Percentiles rank a stretch among this genome's conserved stretches.
Evolutionary conservation across 1,140 invertebrate species (phyloP).

Genomic region (Drosophila lowei): DNA sequence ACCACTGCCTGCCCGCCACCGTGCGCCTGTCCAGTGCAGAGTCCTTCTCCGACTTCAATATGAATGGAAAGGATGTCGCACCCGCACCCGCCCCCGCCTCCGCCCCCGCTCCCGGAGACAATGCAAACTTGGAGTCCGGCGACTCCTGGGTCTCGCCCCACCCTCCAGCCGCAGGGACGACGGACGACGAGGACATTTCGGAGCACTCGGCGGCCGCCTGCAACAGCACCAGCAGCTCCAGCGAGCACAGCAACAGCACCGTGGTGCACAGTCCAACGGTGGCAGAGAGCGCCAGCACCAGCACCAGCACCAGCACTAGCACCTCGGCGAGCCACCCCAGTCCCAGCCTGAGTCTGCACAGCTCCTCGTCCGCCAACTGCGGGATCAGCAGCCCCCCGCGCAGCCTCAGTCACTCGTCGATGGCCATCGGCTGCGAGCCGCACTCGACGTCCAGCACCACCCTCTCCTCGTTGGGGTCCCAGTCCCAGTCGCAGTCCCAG

Average conservation of each 20-base stretch:
- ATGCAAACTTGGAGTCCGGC: constrained; percentile 58
- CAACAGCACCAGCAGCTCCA: constrained; percentile 77
- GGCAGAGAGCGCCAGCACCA: constrained; percentile 28
- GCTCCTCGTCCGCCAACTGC: constrained; percentile 12
- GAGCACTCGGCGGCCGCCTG: constrained; percentile 74
- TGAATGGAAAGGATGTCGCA: constrained; percentile 60
- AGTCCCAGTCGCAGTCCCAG: background rate
- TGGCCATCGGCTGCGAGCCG: constrained; percentile 37
- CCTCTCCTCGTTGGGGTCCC: constrained; percentile 46
- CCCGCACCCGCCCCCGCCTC: background rate
- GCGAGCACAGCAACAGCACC: constrained; percentile 80
- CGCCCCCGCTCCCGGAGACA: constrained; percentile 23
- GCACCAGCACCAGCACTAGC: constrained; percentile 64
- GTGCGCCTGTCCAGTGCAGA: constrained; percentile 55
- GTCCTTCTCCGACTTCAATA: constrained; percentile 67
- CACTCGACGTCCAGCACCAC: constrained; percentile 48
- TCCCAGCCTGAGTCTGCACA: constrained; percentile 49
- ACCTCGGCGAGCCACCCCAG: constrained; percentile 47
- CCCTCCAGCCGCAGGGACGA: constrained; percentile 11
- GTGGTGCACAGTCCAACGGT: constrained; percentile 75
- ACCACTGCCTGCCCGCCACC: constrained; percentile 62
- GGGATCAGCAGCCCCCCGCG: background rate
- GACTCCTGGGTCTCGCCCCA: constrained; percentile 19
- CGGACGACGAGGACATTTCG: constrained; percentile 71
- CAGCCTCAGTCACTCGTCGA: constrained; percentile 22